Conservation (phyloP, 2,797 vertebrate genomes). For the Furcifer pardalis region DNA sequence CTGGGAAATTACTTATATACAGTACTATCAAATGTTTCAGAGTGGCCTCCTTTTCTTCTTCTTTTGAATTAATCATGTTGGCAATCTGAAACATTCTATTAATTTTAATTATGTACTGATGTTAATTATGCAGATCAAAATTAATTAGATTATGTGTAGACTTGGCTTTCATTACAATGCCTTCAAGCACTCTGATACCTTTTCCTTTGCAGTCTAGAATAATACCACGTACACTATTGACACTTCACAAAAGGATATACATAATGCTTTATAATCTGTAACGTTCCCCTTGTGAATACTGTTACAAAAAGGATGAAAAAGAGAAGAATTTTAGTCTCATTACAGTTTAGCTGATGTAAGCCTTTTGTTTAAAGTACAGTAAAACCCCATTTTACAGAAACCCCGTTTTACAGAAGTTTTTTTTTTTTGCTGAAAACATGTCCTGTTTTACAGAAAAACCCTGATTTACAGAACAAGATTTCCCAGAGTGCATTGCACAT, state of each 20-base stretch:
- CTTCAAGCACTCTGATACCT: background rate
- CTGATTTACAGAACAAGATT: no score
- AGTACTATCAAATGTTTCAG: background rate
- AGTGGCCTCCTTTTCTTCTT: slow-evolving; percentile 2
- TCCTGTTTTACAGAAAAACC: no score
- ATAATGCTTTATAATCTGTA: slow-evolving; percentile 5
- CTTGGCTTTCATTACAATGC: background rate
- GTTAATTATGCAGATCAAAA: slow-evolving; percentile 3
- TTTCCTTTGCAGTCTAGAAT: background rate
- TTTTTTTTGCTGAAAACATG: no score
- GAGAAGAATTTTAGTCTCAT: background rate
- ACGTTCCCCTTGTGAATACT: background rate
- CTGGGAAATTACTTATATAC: background rate
- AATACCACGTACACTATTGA: no score
- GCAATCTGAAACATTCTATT: background rate
- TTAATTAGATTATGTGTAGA: background rate
- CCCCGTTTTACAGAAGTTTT: no score
- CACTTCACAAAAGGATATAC: background rate
- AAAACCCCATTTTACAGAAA: no score
- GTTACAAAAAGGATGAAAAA: background rate
- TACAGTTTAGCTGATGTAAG: background rate
- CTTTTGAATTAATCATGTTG: background rate
- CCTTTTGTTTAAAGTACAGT: background rate
- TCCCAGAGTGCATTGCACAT: no score
- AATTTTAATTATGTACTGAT: background rate